Evolutionary conservation across 1,140 invertebrate genomes (phyloP).

Genomic region (Ceratosolen solmsi): DNA sequence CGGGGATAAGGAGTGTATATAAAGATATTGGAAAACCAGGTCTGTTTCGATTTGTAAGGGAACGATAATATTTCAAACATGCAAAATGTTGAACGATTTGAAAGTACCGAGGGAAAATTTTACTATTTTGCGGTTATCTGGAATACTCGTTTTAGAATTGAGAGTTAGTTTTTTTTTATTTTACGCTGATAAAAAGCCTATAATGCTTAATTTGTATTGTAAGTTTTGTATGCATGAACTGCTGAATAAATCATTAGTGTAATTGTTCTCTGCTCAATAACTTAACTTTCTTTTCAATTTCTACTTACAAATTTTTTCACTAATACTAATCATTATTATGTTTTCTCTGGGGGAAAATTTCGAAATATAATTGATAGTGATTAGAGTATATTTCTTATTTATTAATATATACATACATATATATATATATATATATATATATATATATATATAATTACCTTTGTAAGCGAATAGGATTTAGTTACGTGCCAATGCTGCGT

Average conservation of each 20-base stretch:
- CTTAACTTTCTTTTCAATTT: conserved; percentile 15
- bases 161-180: background rate
- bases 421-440: too few relatives aligned
- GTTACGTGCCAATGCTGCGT: too few relatives aligned
- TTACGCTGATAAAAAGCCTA: too few relatives aligned
- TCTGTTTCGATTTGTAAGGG: background rate
- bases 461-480: too few relatives aligned
- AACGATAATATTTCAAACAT: background rate
- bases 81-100: background rate
- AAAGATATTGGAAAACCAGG: background rate
- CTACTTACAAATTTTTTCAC: background rate
- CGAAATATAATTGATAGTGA: background rate
- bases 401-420: too few relatives aligned
- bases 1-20: too few relatives aligned
- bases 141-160: background rate
- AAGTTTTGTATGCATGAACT: too few relatives aligned
- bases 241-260: background rate
- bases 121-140: background rate
- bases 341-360: background rate
- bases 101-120: background rate
- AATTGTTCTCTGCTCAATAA: background rate
- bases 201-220: too few relatives aligned
- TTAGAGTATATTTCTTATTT: background rate
- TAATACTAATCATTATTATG: background rate
- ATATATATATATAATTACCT: background rate